Evolutionary conservation across 2,888 invertebrate species (phyloP), one percentile per base, ranked within the genome.

Genomic region (Gortyna flavago): DNA sequence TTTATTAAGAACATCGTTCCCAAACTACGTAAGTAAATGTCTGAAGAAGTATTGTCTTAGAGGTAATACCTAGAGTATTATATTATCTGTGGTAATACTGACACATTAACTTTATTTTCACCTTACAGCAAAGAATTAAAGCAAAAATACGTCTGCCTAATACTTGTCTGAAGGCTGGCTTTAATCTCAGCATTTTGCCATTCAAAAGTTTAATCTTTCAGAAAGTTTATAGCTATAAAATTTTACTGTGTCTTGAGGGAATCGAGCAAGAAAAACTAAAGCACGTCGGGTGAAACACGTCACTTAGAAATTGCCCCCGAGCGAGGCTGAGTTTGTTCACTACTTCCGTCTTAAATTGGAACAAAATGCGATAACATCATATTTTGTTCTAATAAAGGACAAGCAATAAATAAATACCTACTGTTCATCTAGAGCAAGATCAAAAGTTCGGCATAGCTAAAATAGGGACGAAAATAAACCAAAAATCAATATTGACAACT

Each of bases 171-270:
- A 77, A 69, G 68, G n/a, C 83, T 72, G 74, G 29, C 68, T 85
- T 77, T 88, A 83, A 79, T 84, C 77, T 79, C 62, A 77, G 78
- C 80, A 73, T 88, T 74, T 78, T 74, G 70, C 72, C 67, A 80
- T 79, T 85, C 76, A 71, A 72, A 86, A 87, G 88, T 88, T 87
- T 83, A 88, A 83, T 83, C 83, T 87, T 78, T 87, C 77, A 85
- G 77, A 77, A 88, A 87, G 87, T 87, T 87, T 85, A 81, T 74
- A 68, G 87, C 88, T 72, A 88, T 87, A 88, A 81, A 88, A 86
- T 87, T 81, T 88, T 87, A 86, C 73, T 74, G 80, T 75, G 81
- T 86, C 88, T 85, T 82, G 75, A 57, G 86, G 86, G 83, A 79
- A 82, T 77, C 71, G 75, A 75, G 70, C 38, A 75, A 75, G 74